Conservation (phyloP, 2,113 vertebrate genomes). For the Siniperca chuatsi region DNA sequence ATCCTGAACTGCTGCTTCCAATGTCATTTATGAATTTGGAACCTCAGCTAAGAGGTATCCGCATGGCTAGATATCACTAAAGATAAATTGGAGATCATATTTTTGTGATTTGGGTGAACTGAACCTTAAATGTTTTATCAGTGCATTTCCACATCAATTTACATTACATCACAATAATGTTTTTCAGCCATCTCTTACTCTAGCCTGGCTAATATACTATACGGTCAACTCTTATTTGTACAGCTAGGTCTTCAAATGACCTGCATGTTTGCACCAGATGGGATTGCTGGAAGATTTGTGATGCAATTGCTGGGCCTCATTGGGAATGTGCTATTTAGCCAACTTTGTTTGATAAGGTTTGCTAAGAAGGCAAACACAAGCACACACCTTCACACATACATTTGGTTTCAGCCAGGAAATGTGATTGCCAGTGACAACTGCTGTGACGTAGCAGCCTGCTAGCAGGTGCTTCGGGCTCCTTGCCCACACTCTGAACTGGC, state of each 20-base stretch:
- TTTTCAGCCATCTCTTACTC: not conserved
- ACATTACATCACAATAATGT: not conserved
- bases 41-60: not conserved
- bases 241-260: constrained; percentile 6
- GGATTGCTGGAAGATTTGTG: not conserved
- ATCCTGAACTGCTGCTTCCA: not conserved
- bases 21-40: not conserved
- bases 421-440: constrained; percentile 73
- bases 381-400: constrained; percentile 34
- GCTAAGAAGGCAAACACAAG: constrained; percentile 31
- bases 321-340: constrained; percentile 25
- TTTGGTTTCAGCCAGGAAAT: constrained; percentile 55
- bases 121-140: not conserved
- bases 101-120: not conserved
- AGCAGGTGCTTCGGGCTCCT: constrained; percentile 77
- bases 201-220: not conserved
- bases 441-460: constrained; percentile 68
- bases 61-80: no score
- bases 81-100: no score
- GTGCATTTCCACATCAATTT: not conserved
- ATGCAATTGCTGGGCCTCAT: not conserved
- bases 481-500: constrained; percentile 75
- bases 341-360: constrained; percentile 39
- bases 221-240: not conserved
- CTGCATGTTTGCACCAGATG: not conserved